phyloP scores from a whole-genome alignment of 2,888 invertebrate species.

The Cartodere bifasciata region DNA sequence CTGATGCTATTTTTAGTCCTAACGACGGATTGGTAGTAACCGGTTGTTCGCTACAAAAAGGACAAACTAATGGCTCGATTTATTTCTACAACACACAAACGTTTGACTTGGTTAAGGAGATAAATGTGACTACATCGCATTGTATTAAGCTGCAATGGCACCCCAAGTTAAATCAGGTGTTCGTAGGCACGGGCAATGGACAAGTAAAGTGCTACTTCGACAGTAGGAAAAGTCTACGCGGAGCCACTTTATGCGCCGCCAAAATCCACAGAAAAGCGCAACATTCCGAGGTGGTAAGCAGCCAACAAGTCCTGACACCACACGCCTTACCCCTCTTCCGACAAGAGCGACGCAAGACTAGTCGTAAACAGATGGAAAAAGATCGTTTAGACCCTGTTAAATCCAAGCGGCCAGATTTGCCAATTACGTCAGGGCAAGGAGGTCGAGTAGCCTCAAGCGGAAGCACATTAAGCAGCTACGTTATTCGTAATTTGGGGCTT shows the following conservation, averaged over 20 bases:
- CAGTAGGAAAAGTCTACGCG: slow-evolving; percentile 70
- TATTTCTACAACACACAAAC: slow-evolving; percentile 70
- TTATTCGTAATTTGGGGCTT: slow-evolving; percentile 87
- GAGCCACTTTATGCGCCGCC: slow-evolving; percentile 80
- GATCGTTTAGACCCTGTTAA: slow-evolving; percentile 79
- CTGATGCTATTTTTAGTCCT: slow-evolving; percentile 80
- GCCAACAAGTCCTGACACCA: slow-evolving; percentile 90
- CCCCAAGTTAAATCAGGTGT: slow-evolving; percentile 93
- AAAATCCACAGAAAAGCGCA: slow-evolving; percentile 69
- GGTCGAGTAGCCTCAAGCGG: slow-evolving; percentile 91
- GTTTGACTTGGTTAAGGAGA: slow-evolving; percentile 58
- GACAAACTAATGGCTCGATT: slow-evolving; percentile 48
- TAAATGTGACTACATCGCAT: slow-evolving; percentile 68
- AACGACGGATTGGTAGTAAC: slow-evolving; percentile 83
- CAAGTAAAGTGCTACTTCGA: slow-evolving; percentile 85
- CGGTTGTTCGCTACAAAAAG: slow-evolving; percentile 64
- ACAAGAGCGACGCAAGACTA: slow-evolving; percentile 78
- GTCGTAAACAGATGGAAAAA: slow-evolving; percentile 83
- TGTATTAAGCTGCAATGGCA: slow-evolving; percentile 91
- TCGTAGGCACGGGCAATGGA: slow-evolving; percentile 86
- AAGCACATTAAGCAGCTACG: slow-evolving; percentile 81
- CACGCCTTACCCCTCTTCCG: slow-evolving; percentile 92
- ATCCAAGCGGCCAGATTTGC: slow-evolving; percentile 69
- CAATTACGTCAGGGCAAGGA: slow-evolving; percentile 81
- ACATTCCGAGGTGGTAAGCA: slow-evolving; percentile 75